phyloP scores from a whole-genome alignment of 2,888 invertebrate species.

The Vesta saturnalis region DNA sequence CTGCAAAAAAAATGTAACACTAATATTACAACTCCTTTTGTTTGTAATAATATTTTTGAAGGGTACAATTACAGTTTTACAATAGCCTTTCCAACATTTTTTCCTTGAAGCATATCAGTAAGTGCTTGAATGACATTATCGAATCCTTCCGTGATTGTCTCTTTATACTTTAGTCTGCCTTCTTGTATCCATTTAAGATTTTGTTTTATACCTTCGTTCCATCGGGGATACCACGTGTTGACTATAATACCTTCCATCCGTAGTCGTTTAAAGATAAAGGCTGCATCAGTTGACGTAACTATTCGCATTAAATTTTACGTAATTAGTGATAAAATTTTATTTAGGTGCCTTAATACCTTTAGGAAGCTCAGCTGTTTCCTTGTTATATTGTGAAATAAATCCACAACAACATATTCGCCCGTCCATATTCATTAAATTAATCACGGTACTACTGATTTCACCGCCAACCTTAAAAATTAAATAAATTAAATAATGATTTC shows the following conservation, averaged over 20 bases:
- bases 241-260: constrained; percentile 72
- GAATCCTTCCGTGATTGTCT: constrained; percentile 76
- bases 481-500: not conserved
- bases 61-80: too few relatives aligned
- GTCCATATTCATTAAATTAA: constrained; percentile 70
- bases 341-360: too few relatives aligned
- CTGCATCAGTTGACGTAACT: too few relatives aligned
- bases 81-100: too few relatives aligned
- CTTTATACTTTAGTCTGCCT: constrained; percentile 75
- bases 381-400: constrained; percentile 71
- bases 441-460: constrained; percentile 68
- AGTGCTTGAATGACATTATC: constrained; percentile 79
- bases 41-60: too few relatives aligned
- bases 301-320: too few relatives aligned
- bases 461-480: constrained; percentile 68
- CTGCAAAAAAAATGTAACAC: too few relatives aligned
- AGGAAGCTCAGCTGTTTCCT: constrained; percentile 49
- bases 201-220: constrained; percentile 69
- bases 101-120: constrained; percentile 68
- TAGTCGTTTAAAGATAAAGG: constrained; percentile 66
- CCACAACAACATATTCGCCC: constrained; percentile 75
- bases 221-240: constrained; percentile 66
- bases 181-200: constrained; percentile 71
- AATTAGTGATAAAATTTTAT: too few relatives aligned
- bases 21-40: too few relatives aligned